These are phyloP conservation scores for Perccottus glenii DNA, from an alignment of 2,113 vertebrate species.

Conservation along the genomic window DNA sequence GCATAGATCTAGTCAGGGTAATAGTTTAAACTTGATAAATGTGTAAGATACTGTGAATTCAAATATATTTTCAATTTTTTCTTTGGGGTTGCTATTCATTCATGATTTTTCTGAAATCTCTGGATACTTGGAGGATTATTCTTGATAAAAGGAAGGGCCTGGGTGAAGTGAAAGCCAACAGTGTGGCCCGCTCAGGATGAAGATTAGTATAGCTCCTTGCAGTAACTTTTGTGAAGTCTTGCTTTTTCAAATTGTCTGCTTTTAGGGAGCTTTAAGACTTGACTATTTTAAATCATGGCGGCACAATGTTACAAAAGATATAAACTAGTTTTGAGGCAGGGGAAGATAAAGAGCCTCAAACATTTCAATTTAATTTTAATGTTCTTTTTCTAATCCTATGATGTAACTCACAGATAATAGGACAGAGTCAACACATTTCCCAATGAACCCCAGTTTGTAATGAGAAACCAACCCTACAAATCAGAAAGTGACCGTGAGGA, in stretches of 20 bases:
- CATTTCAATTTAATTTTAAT: too few relatives aligned
- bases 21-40: too few relatives aligned
- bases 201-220: not conserved
- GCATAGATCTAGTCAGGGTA: too few relatives aligned
- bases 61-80: not conserved
- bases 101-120: conserved; percentile 6
- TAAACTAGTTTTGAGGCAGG: not conserved
- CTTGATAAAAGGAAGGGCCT: not conserved
- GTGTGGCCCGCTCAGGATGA: not conserved
- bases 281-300: not conserved
- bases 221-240: conserved; percentile 2
- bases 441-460: not conserved
- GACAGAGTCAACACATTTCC: too few relatives aligned
- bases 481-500: conserved; percentile 51
- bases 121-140: not conserved
- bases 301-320: conserved; percentile 3
- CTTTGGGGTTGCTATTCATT: not conserved
- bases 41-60: too few relatives aligned
- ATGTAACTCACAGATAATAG: too few relatives aligned
- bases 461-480: conserved; percentile 19
- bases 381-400: too few relatives aligned
- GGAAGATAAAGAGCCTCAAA: too few relatives aligned
- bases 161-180: not conserved
- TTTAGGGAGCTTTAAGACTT: conserved; percentile 8
- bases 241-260: not conserved